Evolutionary conservation across 2,113 vertebrate species (phyloP).

Genomic region (Deroptyus accipitrinus): DNA sequence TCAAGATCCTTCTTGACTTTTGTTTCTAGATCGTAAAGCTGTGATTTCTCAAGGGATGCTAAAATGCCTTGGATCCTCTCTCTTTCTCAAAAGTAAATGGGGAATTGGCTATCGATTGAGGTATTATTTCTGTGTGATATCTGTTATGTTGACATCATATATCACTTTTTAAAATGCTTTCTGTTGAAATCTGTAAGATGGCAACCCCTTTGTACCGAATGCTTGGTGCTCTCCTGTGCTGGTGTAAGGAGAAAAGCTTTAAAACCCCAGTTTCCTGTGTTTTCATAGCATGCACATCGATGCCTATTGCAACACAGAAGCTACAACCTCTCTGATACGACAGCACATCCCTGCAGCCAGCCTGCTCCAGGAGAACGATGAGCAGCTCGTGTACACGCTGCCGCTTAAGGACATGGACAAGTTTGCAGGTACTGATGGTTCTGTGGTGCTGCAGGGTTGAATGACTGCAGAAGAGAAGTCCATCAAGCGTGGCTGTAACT

Average conservation of each 20-base stretch:
- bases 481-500: fast-evolving
- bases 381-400: constrained; percentile 88
- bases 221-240: neutral
- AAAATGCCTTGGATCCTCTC: constrained; percentile 93
- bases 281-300: constrained; percentile 86
- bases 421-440: constrained; percentile 81
- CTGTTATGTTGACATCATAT: fast-evolving
- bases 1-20: neutral
- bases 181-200: neutral
- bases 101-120: constrained; percentile 96
- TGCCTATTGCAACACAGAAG: constrained; percentile 79
- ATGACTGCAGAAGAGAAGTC: fast-evolving
- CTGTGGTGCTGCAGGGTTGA: neutral
- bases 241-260: neutral
- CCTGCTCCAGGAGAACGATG: constrained; percentile 83
- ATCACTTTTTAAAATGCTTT: neutral
- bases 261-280: fast-evolving
- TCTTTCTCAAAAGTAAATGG: constrained; percentile 97
- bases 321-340: constrained; percentile 80
- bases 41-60: constrained; percentile 95
- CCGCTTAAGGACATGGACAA: constrained; percentile 91
- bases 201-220: fast-evolving
- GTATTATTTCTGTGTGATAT: constrained; percentile 30
- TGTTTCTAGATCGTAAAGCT: constrained; percentile 89
- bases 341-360: constrained; percentile 85